Evolutionary conservation across 2,797 vertebrate species (phyloP), one percentile per base, ranked within the genome.

Genomic region (Ctenopoma kingsleyae): DNA sequence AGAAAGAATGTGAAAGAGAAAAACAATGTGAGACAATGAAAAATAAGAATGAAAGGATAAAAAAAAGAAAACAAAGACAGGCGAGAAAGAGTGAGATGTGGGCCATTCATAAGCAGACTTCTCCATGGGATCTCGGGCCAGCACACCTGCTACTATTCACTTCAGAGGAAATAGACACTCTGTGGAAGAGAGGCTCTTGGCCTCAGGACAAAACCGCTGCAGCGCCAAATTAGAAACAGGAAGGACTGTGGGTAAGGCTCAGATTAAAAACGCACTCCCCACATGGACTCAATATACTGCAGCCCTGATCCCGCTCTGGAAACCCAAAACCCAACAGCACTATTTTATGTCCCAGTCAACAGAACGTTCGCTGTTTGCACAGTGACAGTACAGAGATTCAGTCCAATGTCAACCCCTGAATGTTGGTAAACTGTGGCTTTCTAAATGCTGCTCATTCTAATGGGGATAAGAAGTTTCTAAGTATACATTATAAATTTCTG

Each of bases 151-250:
- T 95, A 94, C 93, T 94, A 92, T 94, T 95, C 94, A 95, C 93
- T 94, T 93, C 91, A 93, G 93, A 94, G 94, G 94, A 95, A 95
- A 95, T 93, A 94, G 94, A 94, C 94, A 94, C 92, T 94, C 93
- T 86, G 90, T 93, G 94, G 94, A 94, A 93, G 94, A 94, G 93
- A 94, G 92, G 91, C 92, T 93, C 81, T 92, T 95, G 93, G 94
- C 94, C 93, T 89, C 82, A 56, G 91, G 92, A 95, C 93, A 94
- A 95, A 95, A 94, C 94, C 93, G 88, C 94, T 90, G 91, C 91
- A 94, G 92, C 88, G 93, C 92, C 93, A 95, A 95, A 94, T 95
- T 95, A 94, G 94, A 95, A 95, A 95, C 94, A 95, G 94, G 94
- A 95, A 94, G 93, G 93, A 91, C 93, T 94, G 94, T 90, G 94